Evolutionary conservation across 53 echinoderm and acorn worm genomes (phyloP).

Genomic region (Henricia sp.): DNA sequence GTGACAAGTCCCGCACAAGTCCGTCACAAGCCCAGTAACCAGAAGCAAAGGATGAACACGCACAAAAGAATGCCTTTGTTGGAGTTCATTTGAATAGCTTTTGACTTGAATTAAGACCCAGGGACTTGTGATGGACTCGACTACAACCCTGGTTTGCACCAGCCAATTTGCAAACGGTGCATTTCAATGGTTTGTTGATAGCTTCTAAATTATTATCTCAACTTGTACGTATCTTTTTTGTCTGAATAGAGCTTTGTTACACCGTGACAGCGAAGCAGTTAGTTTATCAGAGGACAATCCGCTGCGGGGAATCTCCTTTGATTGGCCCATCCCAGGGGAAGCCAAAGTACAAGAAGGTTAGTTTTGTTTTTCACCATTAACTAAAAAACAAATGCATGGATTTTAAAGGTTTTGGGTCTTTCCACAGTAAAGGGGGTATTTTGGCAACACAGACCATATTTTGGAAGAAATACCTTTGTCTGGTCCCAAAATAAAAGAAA

Average conservation of each 20-base stretch:
- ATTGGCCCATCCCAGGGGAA: slow-evolving; percentile 71
- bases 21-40: no score
- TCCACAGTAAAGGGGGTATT: not conserved
- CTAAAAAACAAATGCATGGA: no score
- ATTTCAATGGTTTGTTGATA: not conserved
- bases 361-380: not conserved
- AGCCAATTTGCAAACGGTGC: no score
- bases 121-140: no score
- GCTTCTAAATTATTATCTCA: not conserved
- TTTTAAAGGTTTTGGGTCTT: not conserved
- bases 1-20: no score
- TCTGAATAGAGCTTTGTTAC: slow-evolving; percentile 57
- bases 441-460: no score
- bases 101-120: no score
- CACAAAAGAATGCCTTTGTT: no score
- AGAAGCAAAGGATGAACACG: no score
- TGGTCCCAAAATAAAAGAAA: not conserved
- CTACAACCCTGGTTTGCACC: no score
- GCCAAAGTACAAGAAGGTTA: slow-evolving; percentile 70
- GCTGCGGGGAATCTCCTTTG: slow-evolving; percentile 83
- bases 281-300: slow-evolving; percentile 77
- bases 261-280: slow-evolving; percentile 33
- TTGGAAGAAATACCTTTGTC: not conserved
- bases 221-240: not conserved
- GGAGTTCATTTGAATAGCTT: no score